Conservation (phyloP, 2,797 vertebrate species). For the Rhinoraja longicauda region DNA sequence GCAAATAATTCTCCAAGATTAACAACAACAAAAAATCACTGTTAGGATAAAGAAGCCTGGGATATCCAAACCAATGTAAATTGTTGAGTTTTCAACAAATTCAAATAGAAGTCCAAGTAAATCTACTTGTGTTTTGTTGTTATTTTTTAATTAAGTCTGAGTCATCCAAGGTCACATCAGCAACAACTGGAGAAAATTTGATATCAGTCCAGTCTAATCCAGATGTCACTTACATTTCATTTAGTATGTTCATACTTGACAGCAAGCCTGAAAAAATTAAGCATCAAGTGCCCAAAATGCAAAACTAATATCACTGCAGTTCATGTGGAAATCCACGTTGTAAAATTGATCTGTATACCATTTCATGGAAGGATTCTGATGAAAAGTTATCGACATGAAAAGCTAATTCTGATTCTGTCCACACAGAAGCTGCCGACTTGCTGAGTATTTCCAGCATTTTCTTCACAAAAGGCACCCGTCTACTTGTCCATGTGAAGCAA, state of each 20-base stretch:
- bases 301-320: neutral
- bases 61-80: neutral
- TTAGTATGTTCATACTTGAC: neutral
- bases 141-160: neutral
- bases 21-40: neutral
- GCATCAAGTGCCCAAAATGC: neutral
- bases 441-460: too few species aligned
- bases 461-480: too few species aligned
- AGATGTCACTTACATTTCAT: slow-evolving; percentile 10
- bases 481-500: neutral
- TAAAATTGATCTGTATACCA: neutral
- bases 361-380: neutral
- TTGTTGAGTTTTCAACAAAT: neutral
- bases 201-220: neutral
- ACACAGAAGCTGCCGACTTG: too few species aligned
- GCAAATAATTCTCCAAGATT: neutral
- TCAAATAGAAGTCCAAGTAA: neutral
- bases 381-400: too few species aligned
- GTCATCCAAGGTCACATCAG: neutral
- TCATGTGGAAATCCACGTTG: neutral
- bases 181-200: neutral
- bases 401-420: too few species aligned
- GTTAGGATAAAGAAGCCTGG: neutral
- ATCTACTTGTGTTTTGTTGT: neutral
- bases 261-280: neutral